Evolutionary conservation across 2,888 invertebrate species (phyloP).

Genomic region (Aspidiotus rigidus): DNA sequence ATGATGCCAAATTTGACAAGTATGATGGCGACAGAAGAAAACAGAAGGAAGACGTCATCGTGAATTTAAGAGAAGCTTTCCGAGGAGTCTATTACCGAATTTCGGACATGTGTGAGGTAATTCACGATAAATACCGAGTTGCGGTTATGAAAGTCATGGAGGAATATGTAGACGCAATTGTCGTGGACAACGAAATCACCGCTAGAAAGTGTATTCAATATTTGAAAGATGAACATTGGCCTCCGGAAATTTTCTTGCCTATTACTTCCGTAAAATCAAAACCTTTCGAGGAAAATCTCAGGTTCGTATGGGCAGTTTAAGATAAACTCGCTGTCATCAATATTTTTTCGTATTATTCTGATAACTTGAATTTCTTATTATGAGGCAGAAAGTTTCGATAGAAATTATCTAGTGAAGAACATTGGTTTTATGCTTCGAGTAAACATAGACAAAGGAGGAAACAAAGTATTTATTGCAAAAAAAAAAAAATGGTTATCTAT

Average conservation of each 20-base stretch:
- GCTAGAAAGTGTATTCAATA: conserved; percentile 91
- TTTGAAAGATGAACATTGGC: conserved; percentile 93
- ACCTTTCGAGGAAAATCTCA: conserved; percentile 80
- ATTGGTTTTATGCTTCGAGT: no score
- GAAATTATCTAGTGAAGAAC: no score
- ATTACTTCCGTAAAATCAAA: conserved; percentile 93
- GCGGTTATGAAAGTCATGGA: conserved; percentile 96
- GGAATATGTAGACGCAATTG: conserved; percentile 99
- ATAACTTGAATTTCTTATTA: no score
- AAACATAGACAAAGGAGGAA: no score
- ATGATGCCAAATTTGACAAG: conserved; percentile 93
- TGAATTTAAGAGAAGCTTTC: conserved; percentile 90
- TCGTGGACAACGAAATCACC: conserved; percentile 96
- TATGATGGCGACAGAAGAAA: conserved; percentile 90
- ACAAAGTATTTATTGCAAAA: no score
- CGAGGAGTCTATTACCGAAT: conserved; percentile 93
- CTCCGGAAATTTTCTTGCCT: conserved; percentile 96
- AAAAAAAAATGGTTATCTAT: no score
- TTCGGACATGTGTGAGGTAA: conserved; percentile 98
- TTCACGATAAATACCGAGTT: conserved; percentile 95
- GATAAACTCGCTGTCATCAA: no score
- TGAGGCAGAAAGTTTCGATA: no score
- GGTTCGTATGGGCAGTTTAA: conserved; percentile 46
- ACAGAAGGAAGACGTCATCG: conserved; percentile 95
- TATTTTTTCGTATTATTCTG: no score